These are phyloP conservation scores for Drosophila anomalata DNA, from an alignment of 2,888 invertebrate species.

Conservation along the genomic window DNA sequence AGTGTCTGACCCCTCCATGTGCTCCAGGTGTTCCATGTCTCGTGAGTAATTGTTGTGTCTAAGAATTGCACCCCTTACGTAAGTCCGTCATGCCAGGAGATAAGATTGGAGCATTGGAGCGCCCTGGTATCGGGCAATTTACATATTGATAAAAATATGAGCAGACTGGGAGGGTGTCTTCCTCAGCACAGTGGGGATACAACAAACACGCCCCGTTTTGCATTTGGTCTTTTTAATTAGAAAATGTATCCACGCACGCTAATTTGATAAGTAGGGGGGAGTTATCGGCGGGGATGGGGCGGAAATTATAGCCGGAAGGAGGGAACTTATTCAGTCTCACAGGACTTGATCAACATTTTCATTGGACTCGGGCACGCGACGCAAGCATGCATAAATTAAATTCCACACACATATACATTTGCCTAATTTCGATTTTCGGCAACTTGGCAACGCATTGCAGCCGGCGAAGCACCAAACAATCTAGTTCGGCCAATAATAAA, in stretches of 20 bases:
- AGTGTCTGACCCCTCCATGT: constrained; percentile 21
- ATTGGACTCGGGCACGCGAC: constrained; percentile 66
- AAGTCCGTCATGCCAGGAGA: constrained; percentile 23
- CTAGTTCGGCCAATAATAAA: constrained; percentile 67
- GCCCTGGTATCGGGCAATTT: constrained; percentile 18
- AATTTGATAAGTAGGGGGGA: constrained; percentile 47
- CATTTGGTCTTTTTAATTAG: constrained; percentile 63
- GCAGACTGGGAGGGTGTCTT: constrained; percentile 5
- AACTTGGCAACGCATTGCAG: constrained; percentile 58
- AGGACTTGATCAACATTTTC: constrained; percentile 64
- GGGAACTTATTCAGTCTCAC: constrained; percentile 19
- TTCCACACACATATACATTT: constrained; percentile 52
- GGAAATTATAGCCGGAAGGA: not conserved
- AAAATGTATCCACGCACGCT: constrained; percentile 55
- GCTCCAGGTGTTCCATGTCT: constrained; percentile 39
- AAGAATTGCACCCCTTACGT: constrained; percentile 34
- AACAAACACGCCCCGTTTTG: constrained; percentile 57
- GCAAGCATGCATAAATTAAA: constrained; percentile 37
- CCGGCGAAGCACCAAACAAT: constrained; percentile 29
- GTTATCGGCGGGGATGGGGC: constrained; percentile 2
- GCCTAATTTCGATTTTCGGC: constrained; percentile 31
- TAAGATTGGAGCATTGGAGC: constrained; percentile 49
- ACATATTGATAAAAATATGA: constrained; percentile 40
- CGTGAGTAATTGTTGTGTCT: constrained; percentile 26
- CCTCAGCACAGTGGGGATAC: constrained; percentile 6